Conservation (phyloP, 2,888 invertebrate species). For the Sarcophaga rosellei region DNA sequence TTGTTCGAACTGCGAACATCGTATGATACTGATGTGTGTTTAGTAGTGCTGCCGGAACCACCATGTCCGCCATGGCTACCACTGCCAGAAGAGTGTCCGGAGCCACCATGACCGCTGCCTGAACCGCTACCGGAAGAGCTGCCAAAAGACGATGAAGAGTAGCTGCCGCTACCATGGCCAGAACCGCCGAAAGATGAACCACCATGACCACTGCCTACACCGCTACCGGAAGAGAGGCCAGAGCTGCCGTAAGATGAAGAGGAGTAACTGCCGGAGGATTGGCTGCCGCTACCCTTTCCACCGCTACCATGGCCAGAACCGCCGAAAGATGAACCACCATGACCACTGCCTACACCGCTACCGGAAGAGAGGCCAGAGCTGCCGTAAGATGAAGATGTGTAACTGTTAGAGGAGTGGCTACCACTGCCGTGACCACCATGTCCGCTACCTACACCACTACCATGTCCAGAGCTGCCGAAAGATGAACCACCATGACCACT, state of each 20-base stretch:
- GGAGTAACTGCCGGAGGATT: not conserved
- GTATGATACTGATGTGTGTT: not conserved
- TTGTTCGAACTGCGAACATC: not conserved
- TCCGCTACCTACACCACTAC: too few relatives aligned
- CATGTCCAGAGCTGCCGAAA: not conserved
- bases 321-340: not conserved
- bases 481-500: slow-evolving; percentile 9
- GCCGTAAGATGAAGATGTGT: slow-evolving; percentile 1
- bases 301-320: not conserved
- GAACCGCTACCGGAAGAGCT: slow-evolving; percentile 2
- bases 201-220: not conserved
- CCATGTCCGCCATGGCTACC: not conserved
- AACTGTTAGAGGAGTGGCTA: not conserved
- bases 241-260: not conserved
- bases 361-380: not conserved
- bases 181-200: slow-evolving; percentile 12
- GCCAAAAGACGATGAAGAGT: not conserved
- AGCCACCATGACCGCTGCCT: not conserved
- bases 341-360: not conserved
- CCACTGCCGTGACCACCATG: not conserved
- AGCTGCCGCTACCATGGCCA: not conserved
- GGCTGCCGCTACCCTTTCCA: not conserved
- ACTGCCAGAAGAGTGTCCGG: not conserved
- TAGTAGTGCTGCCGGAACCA: not conserved
- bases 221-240: not conserved